phyloP scores from a whole-genome alignment of 2,113 vertebrate species.

The Hassar affinis region DNA sequence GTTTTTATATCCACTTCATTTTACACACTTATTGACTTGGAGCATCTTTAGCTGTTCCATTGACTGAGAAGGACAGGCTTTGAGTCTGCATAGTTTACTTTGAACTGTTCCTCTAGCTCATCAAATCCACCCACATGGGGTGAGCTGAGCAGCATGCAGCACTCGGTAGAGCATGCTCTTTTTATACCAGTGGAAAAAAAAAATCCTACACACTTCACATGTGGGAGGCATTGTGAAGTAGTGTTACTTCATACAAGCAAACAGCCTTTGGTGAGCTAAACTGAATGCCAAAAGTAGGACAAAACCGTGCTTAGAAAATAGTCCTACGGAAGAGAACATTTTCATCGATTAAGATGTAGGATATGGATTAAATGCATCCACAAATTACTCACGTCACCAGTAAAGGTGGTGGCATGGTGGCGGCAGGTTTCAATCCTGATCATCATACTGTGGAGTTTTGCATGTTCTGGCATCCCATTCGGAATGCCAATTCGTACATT shows the following conservation, averaged over 20 bases:
- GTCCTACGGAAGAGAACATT: neutral
- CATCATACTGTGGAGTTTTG: neutral
- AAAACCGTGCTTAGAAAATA: neutral
- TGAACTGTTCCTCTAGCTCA: constrained; percentile 37
- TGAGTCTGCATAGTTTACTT: constrained; percentile 49
- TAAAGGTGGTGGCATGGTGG: neutral
- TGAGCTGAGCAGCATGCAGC: constrained; percentile 28
- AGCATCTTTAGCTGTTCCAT: constrained; percentile 31
- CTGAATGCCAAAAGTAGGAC: constrained; percentile 28
- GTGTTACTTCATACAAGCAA: constrained; percentile 46
- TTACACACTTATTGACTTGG: neutral
- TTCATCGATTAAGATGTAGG: neutral
- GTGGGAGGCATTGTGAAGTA: constrained; percentile 52
- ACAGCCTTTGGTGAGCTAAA: constrained; percentile 35
- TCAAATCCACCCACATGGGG: constrained; percentile 47
- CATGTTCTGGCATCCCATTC: neutral
- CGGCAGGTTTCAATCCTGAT: neutral
- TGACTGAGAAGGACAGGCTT: constrained; percentile 45
- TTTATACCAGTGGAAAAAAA: constrained; percentile 37
- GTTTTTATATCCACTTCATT: neutral
- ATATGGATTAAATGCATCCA: neutral
- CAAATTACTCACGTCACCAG: neutral
- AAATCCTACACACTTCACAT: constrained; percentile 42
- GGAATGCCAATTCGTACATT: too few relatives aligned
- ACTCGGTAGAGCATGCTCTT: constrained; percentile 22